Evolutionary conservation across 2,113 vertebrate species (phyloP).

Genomic region (Planiliza haematocheilus): DNA sequence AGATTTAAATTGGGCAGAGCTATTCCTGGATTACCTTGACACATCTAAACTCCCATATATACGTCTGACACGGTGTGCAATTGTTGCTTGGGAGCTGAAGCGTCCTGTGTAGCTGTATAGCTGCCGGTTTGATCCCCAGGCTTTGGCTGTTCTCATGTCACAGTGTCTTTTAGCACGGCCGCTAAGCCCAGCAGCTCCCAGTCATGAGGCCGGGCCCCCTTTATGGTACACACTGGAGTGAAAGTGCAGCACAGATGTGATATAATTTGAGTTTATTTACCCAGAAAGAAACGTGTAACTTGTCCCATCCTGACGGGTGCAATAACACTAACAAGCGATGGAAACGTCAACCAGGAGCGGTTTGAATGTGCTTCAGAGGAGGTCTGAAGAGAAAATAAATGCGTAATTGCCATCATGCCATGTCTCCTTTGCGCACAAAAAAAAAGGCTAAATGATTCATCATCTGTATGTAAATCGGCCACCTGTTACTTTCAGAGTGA

Average conservation of each 20-base stretch:
- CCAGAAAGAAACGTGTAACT: not conserved
- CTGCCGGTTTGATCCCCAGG: not conserved
- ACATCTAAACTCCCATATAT: not conserved
- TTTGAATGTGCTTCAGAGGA: not conserved
- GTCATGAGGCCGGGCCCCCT: not conserved
- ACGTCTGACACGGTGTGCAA: not conserved
- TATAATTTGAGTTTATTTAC: constrained; percentile 1
- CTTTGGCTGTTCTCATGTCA: not conserved
- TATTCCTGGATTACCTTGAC: not conserved
- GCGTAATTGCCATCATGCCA: too few species aligned
- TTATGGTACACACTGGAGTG: not conserved
- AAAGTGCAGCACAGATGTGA: rapidly evolving
- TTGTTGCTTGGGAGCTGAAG: constrained; percentile 1
- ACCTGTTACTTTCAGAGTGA: too few species aligned
- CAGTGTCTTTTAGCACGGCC: not conserved
- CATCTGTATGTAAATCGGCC: too few species aligned
- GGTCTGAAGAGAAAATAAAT: not conserved
- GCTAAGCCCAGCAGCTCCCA: not conserved
- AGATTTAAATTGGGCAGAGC: not conserved
- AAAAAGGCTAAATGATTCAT: too few species aligned
- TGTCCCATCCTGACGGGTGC: not conserved
- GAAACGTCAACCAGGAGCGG: too few species aligned
- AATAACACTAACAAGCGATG: not conserved
- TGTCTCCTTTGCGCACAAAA: too few species aligned
- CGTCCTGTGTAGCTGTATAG: not conserved